Conservation (phyloP, 1,140 invertebrate genomes). For the Paraescarpia echinospica region DNA sequence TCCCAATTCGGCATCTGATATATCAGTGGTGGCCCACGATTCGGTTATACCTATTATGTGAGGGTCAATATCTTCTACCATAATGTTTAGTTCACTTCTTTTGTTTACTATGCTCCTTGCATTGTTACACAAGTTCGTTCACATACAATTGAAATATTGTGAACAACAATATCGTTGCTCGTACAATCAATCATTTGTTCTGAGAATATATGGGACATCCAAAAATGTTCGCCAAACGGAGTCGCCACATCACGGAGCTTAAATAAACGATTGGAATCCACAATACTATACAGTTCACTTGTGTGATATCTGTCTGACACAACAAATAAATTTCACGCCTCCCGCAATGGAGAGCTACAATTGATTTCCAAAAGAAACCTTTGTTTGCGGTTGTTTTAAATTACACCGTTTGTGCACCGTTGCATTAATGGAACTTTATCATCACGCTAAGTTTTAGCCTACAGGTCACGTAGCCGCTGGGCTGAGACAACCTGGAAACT, state of each 20-base stretch:
- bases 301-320: not conserved
- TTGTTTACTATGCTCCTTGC: no score
- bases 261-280: not conserved
- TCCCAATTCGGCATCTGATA: no score
- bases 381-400: not conserved
- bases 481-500: not conserved
- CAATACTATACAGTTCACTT: not conserved
- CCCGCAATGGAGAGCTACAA: not conserved
- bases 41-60: no score
- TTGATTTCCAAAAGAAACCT: not conserved
- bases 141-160: no score
- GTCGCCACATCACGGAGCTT: not conserved
- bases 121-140: not conserved
- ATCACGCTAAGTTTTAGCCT: not conserved
- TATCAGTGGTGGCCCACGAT: no score
- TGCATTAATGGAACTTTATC: not conserved
- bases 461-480: not conserved
- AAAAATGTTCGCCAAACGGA: not conserved
- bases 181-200: not conserved
- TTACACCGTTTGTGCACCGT: not conserved
- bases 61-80: no score
- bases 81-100: no score
- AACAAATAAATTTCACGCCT: not conserved
- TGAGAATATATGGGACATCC: not conserved
- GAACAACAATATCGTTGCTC: not conserved